These are phyloP conservation scores for Myocastor coypus DNA, from an alignment of 2,113 vertebrate species.

Conservation along the genomic window DNA sequence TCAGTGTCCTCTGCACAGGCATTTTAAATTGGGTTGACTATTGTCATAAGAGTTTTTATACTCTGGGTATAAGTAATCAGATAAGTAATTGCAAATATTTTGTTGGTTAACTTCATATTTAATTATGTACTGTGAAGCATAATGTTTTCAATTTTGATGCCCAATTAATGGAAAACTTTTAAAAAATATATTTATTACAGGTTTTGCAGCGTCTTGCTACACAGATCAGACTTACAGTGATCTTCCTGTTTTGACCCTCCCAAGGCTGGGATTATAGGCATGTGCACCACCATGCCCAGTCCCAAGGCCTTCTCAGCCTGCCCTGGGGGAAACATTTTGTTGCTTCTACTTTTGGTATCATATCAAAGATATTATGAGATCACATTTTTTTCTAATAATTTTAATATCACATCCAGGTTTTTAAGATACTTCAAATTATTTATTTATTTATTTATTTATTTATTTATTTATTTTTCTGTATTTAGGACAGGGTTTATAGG, in stretches of 20 bases:
- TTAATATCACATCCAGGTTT: not conserved
- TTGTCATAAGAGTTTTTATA: not conserved
- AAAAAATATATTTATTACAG: too few species aligned
- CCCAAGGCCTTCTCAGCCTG: too few species aligned
- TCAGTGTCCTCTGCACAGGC: not conserved
- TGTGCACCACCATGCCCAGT: too few species aligned
- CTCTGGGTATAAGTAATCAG: not conserved
- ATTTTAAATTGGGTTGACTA: not conserved
- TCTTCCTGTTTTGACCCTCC: too few species aligned
- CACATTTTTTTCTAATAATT: not conserved
- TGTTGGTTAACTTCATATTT: not conserved
- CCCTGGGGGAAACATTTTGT: not conserved
- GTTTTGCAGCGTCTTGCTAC: too few species aligned
- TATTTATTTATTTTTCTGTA: too few species aligned
- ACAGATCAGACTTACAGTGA: too few species aligned
- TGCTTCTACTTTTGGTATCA: not conserved
- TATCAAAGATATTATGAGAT: not conserved
- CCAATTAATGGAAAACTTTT: not conserved
- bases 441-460: too few species aligned
- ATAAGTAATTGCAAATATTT: not conserved
- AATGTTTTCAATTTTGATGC: not conserved
- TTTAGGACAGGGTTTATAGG: too few species aligned
- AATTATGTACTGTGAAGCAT: not conserved
- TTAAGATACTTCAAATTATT: not conserved
- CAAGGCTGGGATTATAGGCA: too few species aligned